Conservation (phyloP, 2,797 vertebrate species). For the Anas bahamensis region DNA sequence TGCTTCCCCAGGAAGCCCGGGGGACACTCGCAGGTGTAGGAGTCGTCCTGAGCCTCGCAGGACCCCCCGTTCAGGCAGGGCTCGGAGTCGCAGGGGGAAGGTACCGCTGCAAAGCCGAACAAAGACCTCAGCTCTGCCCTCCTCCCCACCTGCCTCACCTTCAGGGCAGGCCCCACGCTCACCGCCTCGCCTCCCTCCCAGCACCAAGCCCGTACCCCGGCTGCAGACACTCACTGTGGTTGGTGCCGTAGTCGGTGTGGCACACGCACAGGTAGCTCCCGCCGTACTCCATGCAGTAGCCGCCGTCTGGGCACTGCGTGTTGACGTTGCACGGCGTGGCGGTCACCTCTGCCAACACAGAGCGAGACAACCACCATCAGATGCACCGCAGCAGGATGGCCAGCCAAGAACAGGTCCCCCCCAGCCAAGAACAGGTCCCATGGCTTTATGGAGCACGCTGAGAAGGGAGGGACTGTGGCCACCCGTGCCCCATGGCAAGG, state of each 20-base stretch:
- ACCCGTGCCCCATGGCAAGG: neutral
- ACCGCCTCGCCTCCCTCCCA: rapidly evolving
- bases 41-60: constrained; percentile 89
- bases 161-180: neutral
- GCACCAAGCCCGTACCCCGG: rapidly evolving
- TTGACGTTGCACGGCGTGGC: constrained; percentile 92
- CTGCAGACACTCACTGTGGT: constrained; percentile 74
- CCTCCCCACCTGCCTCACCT: neutral
- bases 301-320: constrained; percentile 91
- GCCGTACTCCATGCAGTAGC: constrained; percentile 93
- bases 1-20: constrained; percentile 90
- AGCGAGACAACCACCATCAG: neutral
- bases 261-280: constrained; percentile 95
- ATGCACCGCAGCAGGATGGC: neutral
- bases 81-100: constrained; percentile 94
- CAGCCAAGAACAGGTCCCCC: neutral
- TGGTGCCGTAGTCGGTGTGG: constrained; percentile 84
- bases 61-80: constrained; percentile 96
- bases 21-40: constrained; percentile 91
- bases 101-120: constrained; percentile 85
- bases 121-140: neutral
- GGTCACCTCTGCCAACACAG: constrained; percentile 86
- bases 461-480: neutral
- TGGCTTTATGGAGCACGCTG: neutral
- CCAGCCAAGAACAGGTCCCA: neutral